phyloP scores from a whole-genome alignment of 2,888 invertebrate species.

The Rotaria magnacalcarata region DNA sequence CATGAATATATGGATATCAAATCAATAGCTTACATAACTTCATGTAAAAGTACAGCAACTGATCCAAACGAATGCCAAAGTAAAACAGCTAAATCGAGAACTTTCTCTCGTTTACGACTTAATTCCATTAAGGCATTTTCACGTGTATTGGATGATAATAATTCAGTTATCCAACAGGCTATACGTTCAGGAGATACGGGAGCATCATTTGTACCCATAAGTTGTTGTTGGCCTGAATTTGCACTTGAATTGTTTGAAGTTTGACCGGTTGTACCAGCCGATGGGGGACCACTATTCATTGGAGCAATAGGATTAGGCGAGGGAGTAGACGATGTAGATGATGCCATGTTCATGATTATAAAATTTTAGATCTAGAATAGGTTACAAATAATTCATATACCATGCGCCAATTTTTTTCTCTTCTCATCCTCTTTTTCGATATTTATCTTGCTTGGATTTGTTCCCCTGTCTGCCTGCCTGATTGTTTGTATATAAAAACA shows the following conservation, averaged over 20 bases:
- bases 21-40: slow-evolving; percentile 73
- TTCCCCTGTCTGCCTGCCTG: neutral
- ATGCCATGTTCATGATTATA: slow-evolving; percentile 7
- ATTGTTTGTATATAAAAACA: neutral
- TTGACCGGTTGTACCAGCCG: neutral
- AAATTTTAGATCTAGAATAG: neutral
- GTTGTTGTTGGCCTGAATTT: neutral
- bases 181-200: slow-evolving; percentile 31
- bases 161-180: slow-evolving; percentile 41
- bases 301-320: neutral
- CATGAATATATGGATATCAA: no score
- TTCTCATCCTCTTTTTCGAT: neutral
- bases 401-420: neutral
- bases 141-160: slow-evolving; percentile 40
- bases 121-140: slow-evolving; percentile 44
- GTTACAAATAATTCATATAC: neutral
- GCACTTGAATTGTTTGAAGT: neutral
- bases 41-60: slow-evolving; percentile 81
- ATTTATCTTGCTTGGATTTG: neutral
- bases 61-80: slow-evolving; percentile 98
- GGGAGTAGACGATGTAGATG: neutral
- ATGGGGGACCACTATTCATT: neutral
- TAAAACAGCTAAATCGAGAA: slow-evolving; percentile 94
- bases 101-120: slow-evolving; percentile 78
- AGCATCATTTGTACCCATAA: neutral